Percentiles rank a stretch among this genome's conserved stretches.
These are phyloP conservation scores for Palloptera scutellata DNA, from an alignment of 2,888 invertebrate genomes.

Conservation along the genomic window DNA sequence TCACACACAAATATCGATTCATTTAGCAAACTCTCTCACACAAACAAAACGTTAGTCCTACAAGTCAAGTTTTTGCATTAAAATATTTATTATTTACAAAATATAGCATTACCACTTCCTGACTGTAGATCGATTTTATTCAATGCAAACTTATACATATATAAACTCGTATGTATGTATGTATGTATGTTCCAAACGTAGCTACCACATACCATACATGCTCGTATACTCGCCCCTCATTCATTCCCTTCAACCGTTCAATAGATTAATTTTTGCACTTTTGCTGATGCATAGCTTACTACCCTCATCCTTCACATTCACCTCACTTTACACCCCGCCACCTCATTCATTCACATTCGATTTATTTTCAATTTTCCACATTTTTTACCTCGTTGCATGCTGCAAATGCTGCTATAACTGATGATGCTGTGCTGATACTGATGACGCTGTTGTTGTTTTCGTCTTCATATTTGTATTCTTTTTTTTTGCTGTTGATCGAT, in stretches of 20 bases:
- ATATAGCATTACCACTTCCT: not conserved
- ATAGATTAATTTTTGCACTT: not conserved
- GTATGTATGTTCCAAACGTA: too few species aligned
- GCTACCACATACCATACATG: too few species aligned
- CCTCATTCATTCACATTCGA: conserved; percentile 48
- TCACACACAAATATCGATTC: not conserved
- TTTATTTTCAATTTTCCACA: conserved; percentile 57
- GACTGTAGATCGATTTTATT: not conserved
- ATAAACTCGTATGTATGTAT: too few species aligned
- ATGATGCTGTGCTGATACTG: not conserved
- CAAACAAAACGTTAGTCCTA: not conserved
- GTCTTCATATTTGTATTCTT: conserved; percentile 25
- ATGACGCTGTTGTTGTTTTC: conserved; percentile 4
- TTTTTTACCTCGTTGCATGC: conserved; percentile 44
- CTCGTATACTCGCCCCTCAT: not conserved
- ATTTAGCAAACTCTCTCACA: not conserved
- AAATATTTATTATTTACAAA: not conserved
- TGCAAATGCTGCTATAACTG: conserved; percentile 17
- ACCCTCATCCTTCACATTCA: not conserved
- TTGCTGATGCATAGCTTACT: not conserved
- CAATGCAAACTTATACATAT: not conserved
- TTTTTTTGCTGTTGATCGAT: conserved; percentile 2
- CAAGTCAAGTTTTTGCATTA: not conserved
- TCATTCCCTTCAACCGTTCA: not conserved
- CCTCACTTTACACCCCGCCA: not conserved